These are phyloP conservation scores for Thalassophryne amazonica DNA, from an alignment of 2,797 vertebrate species.

Conservation along the genomic window DNA sequence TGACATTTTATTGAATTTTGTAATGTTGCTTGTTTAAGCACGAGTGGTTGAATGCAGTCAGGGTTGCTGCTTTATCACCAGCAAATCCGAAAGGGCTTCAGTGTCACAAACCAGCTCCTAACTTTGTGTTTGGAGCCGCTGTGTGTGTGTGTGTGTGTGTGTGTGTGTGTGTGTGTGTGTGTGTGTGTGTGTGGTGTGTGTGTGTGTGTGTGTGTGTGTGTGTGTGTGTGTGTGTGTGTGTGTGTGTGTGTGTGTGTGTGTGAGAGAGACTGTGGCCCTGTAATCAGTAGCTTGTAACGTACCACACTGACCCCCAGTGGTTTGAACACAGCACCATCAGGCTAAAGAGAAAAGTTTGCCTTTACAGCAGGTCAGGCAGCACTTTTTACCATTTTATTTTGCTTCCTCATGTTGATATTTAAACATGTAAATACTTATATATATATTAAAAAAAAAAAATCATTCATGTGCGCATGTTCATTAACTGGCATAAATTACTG, in stretches of 20 bases:
- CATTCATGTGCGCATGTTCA: conserved; percentile 61
- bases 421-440: conserved; percentile 50
- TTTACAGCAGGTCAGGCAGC: neutral
- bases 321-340: conserved; percentile 3
- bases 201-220: too few relatives aligned
- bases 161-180: too few relatives aligned
- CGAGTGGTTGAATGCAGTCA: conserved; percentile 11
- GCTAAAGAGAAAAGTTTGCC: neutral
- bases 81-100: conserved; percentile 61
- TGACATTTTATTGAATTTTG: too few relatives aligned
- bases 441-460: too few relatives aligned
- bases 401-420: conserved; percentile 24
- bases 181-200: too few relatives aligned
- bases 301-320: conserved; percentile 3
- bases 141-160: too few relatives aligned
- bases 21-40: conserved; percentile 16
- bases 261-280: too few relatives aligned
- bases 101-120: too few relatives aligned
- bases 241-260: too few relatives aligned
- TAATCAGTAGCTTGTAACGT: too few relatives aligned
- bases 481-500: conserved; percentile 43
- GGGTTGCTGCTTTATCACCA: conserved; percentile 57
- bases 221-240: too few relatives aligned
- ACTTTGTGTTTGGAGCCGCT: too few relatives aligned
- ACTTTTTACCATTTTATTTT: neutral